Conservation (phyloP, 1,140 invertebrate species). For the Heliothis subflexa region DNA sequence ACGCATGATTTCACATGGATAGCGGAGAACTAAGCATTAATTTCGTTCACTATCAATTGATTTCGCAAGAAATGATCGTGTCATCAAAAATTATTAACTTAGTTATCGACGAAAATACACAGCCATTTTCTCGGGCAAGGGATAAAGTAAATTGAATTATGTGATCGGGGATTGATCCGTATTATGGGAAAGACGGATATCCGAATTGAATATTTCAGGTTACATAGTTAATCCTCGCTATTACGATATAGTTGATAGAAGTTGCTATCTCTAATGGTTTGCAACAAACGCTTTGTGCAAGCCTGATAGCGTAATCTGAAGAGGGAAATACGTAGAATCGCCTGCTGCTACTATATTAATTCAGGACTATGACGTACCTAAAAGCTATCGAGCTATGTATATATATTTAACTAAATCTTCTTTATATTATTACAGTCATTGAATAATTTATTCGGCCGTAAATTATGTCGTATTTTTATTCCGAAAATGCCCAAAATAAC, state of each 20-base stretch:
- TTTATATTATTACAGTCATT: too few relatives aligned
- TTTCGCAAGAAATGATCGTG: constrained; percentile 68
- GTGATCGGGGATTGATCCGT: constrained; percentile 71
- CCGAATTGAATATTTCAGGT: constrained; percentile 52
- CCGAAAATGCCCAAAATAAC: too few relatives aligned
- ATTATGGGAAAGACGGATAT: constrained; percentile 62
- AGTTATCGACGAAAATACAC: constrained; percentile 71
- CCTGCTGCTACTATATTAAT: too few relatives aligned
- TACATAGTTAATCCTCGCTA: constrained; percentile 33
- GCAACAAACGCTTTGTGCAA: too few relatives aligned
- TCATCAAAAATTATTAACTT: constrained; percentile 77
- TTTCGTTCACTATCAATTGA: constrained; percentile 48
- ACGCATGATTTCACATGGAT: background rate
- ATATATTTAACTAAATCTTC: too few relatives aligned
- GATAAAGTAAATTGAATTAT: constrained; percentile 80
- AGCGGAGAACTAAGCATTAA: constrained; percentile 42
- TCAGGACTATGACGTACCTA: too few relatives aligned
- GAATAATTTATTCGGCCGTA: too few relatives aligned
- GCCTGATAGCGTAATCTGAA: too few relatives aligned
- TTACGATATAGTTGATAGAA: constrained; percentile 20
- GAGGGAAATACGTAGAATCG: too few relatives aligned
- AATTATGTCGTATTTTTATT: too few relatives aligned
- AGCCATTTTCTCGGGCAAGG: constrained; percentile 72
- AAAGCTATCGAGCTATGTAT: too few relatives aligned
- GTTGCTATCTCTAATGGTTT: background rate